Conservation (phyloP, 2,888 invertebrate genomes). For the Eupithecia subfuscata region DNA sequence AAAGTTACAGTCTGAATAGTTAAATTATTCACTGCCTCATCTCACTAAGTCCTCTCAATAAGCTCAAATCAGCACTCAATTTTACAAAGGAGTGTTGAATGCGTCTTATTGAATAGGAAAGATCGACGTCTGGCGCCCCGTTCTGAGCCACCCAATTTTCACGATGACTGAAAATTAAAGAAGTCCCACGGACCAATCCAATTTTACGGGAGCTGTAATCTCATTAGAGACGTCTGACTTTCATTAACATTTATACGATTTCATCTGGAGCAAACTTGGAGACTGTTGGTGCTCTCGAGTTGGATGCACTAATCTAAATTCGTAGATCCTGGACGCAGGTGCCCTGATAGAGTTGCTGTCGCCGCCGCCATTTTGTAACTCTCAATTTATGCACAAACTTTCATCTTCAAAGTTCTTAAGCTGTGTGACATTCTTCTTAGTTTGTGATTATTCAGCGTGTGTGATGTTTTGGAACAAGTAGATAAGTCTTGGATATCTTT, state of each 20-base stretch:
- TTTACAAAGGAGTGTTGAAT: conserved; percentile 47
- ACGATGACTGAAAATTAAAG: conserved; percentile 79
- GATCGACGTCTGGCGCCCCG: conserved; percentile 53
- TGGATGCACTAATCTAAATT: conserved; percentile 77
- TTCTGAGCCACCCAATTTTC: conserved; percentile 73
- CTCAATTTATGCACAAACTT: conserved; percentile 69
- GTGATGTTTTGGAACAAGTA: neutral
- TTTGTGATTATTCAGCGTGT: conserved; percentile 29
- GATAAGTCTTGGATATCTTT: neutral
- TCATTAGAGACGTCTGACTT: conserved; percentile 80
- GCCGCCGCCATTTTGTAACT: conserved; percentile 59
- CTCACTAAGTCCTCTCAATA: conserved; percentile 22
- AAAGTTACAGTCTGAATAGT: conserved; percentile 10
- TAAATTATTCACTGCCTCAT: conserved; percentile 28
- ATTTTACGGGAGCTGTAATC: conserved; percentile 80
- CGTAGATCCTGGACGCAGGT: conserved; percentile 68
- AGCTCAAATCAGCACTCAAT: conserved; percentile 36
- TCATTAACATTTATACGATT: conserved; percentile 82
- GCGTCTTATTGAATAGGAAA: conserved; percentile 54
- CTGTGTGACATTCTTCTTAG: conserved; percentile 44
- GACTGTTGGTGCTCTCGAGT: conserved; percentile 58
- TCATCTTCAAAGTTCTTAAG: conserved; percentile 47
- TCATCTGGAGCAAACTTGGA: conserved; percentile 70
- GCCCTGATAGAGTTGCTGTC: conserved; percentile 65
- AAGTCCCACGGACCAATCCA: conserved; percentile 76